Evolutionary conservation across 1,140 invertebrate species (phyloP).

Genomic region (Zaprionus gabonicus): DNA sequence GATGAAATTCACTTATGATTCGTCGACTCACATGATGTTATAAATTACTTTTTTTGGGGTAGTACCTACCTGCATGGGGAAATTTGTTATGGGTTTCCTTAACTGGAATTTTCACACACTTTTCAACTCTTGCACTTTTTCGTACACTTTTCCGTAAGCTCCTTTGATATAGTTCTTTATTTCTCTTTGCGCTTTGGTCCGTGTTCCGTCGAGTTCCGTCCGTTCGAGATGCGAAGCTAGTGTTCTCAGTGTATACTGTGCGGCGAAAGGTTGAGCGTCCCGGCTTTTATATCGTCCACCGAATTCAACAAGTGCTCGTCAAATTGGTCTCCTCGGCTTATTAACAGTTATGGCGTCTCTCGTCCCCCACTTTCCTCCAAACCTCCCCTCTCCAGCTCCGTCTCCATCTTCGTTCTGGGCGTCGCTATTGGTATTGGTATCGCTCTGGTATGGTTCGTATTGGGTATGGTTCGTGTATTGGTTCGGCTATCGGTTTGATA

Average conservation of each 20-base stretch:
- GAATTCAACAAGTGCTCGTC: constrained; percentile 71
- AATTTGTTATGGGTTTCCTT: not conserved
- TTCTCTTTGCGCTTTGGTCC: not conserved
- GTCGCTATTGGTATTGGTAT: constrained; percentile 14
- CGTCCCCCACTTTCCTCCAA: not conserved
- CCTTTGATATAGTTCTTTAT: not conserved
- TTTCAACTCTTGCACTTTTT: constrained; percentile 20
- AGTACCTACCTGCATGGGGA: constrained; percentile 18
- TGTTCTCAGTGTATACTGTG: constrained; percentile 62
- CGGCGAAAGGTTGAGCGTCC: constrained; percentile 73
- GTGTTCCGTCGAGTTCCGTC: constrained; percentile 42
- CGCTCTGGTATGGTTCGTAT: not conserved
- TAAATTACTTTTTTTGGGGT: not conserved
- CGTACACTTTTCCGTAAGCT: not conserved
- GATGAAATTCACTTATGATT: constrained; percentile 5
- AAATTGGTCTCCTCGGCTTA: constrained; percentile 62
- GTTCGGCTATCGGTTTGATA: not conserved
- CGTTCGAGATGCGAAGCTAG: constrained; percentile 66
- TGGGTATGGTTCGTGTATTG: constrained; percentile 9
- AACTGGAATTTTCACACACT: not conserved
- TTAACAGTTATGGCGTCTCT: constrained; percentile 73
- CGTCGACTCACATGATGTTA: not conserved
- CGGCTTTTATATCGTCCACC: constrained; percentile 73
- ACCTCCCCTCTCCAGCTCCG: not conserved
- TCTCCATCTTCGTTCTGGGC: constrained; percentile 24